Percentiles rank a stretch among this genome's conserved stretches.
These are phyloP conservation scores for Dorcus parallelipipedus DNA, from an alignment of 2,888 invertebrate genomes.

Conservation along the genomic window DNA sequence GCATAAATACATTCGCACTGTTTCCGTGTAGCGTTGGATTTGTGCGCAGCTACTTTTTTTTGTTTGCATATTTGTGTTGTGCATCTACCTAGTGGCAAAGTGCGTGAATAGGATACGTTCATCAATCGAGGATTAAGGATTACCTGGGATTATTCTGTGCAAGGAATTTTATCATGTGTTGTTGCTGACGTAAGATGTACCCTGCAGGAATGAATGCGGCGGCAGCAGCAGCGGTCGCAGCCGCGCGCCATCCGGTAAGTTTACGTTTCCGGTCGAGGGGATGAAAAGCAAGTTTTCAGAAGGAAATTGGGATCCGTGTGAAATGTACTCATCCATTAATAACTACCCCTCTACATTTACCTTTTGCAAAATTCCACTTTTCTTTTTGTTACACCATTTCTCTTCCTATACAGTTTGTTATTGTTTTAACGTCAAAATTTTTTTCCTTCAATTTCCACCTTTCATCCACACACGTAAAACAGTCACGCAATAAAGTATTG, in stretches of 20 bases:
- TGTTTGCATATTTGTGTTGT: neutral
- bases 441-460: too few species aligned
- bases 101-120: constrained; percentile 10
- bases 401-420: too few species aligned
- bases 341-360: too few species aligned
- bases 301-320: too few species aligned
- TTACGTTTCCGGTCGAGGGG: constrained; percentile 3
- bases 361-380: too few species aligned
- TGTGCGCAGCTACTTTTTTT: constrained; percentile 2
- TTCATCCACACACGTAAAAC: too few species aligned
- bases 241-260: constrained; percentile 84
- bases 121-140: constrained; percentile 12
- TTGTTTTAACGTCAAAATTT: too few species aligned
- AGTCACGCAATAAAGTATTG: too few species aligned
- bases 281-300: neutral
- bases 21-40: neutral
- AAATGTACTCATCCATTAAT: too few species aligned
- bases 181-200: constrained; percentile 65
- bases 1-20: neutral
- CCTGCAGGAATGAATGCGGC: constrained; percentile 85
- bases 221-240: constrained; percentile 80
- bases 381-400: too few species aligned
- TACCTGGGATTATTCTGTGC: constrained; percentile 15
- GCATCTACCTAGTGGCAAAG: neutral
- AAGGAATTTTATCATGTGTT: constrained; percentile 36